Evolutionary conservation across 1,140 invertebrate genomes (phyloP), one percentile per base, ranked within the genome.

Genomic region (Camponotus vicinus): DNA sequence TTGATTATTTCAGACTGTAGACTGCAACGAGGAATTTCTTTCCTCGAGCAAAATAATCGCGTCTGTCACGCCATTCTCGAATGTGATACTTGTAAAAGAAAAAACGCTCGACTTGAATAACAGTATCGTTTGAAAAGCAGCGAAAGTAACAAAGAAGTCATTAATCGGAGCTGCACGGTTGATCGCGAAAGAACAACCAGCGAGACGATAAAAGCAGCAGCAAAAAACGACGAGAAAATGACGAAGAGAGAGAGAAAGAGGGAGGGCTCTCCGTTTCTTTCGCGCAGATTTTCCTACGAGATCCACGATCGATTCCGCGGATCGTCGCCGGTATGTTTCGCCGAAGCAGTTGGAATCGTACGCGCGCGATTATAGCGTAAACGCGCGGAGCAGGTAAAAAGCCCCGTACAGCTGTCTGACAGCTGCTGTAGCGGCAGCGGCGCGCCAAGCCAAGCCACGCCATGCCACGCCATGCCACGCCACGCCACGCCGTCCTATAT

Each of bases 351-450:
- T 83, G 83, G 67, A 90, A 86, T 89, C 89, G 89, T 87, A 92
- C 89, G 88, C 87, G 89, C 87, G 91, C 85, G 86, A 92, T 89
- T 83, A 83, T 73, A 83, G 79, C 49, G 49, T 83, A 73, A 83
- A 73, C 79, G 79, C 69, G 55, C 45, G 90, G 67, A 91, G 89
- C 94, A 95, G 94, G 94, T 95, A 95, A 95, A 95, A 95, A 95
- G 94, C 92, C 92, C 92, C 93, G 92, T 94, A 95, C 94, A 95
- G 94, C 94, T 95, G 94, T 95, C 94, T 87, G 93, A 94, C 94
- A 95, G 94, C 94, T 95, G 94, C 94, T 93, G 94, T 90, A 57
- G 67, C 79, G 34, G 49, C 78, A 40, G 66, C 66, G n/a, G 34
- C 77, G 63, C 45, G 66, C n/a, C 67, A n/a, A 59, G 76, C 15